Evolutionary conservation across 1,140 invertebrate genomes (phyloP).

Genomic region (Aphidius gifuensis): DNA sequence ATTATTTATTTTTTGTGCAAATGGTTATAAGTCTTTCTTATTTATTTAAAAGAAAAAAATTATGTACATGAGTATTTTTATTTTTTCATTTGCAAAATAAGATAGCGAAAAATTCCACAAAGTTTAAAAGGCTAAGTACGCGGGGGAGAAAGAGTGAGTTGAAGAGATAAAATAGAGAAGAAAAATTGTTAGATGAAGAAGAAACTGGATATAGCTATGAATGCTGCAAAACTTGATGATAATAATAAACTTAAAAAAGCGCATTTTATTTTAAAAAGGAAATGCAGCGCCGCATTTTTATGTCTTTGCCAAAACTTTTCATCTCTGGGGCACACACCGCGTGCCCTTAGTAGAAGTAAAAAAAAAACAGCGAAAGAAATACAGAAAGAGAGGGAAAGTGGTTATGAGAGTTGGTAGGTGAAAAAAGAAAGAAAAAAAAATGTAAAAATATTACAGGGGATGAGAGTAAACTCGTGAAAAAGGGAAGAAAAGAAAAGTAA

Average conservation of each 20-base stretch:
- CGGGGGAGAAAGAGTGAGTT: constrained; percentile 9
- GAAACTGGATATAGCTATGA: constrained; percentile 8
- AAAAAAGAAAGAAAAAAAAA: constrained; percentile 7
- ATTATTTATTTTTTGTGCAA: no score
- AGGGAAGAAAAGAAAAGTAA: constrained; percentile 10
- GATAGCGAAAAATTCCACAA: not conserved
- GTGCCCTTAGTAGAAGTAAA: not conserved
- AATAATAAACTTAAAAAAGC: constrained; percentile 56
- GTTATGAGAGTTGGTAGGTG: not conserved
- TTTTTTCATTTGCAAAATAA: no score
- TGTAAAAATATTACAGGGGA: not conserved
- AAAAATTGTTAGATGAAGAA: constrained; percentile 10
- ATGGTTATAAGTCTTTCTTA: no score
- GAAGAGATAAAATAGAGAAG: constrained; percentile 15
- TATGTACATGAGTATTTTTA: not conserved
- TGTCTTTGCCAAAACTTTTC: constrained; percentile 58
- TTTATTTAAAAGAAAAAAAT: not conserved
- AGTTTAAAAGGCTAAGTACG: constrained; percentile 12
- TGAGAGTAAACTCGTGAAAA: constrained; percentile 24
- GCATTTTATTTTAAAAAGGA: constrained; percentile 56
- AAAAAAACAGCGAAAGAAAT: constrained; percentile 1
- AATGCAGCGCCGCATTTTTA: constrained; percentile 56
- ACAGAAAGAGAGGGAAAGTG: not conserved
- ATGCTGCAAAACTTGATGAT: constrained; percentile 42
- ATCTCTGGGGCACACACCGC: constrained; percentile 38